phyloP scores from a whole-genome alignment of 2,888 invertebrate genomes.

The Willowsia nigromaculata region DNA sequence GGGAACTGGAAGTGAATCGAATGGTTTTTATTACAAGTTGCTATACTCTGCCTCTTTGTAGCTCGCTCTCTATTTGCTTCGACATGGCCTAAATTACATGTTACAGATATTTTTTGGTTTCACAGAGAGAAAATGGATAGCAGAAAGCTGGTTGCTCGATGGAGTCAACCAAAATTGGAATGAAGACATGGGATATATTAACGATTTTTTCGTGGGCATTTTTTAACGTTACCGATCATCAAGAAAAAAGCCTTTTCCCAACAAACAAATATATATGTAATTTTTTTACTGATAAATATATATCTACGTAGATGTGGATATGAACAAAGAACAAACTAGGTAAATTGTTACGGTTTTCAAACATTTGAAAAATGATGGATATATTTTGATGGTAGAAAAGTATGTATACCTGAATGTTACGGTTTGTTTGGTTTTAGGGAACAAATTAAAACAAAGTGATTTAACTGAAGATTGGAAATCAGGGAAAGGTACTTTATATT shows the following conservation, averaged over 20 bases:
- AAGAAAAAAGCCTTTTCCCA: not conserved
- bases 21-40: not conserved
- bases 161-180: not conserved
- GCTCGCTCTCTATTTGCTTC: not conserved
- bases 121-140: not conserved
- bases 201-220: not conserved
- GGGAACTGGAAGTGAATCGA: not conserved
- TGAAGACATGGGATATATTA: not conserved
- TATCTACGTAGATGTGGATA: no score
- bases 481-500: not conserved
- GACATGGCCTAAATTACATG: conserved; percentile 18
- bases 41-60: not conserved
- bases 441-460: not conserved
- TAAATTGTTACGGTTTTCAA: not conserved
- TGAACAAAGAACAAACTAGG: no score
- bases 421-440: not conserved
- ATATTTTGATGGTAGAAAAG: not conserved
- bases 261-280: not conserved
- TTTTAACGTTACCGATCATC: not conserved
- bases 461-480: not conserved
- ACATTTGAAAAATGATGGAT: not conserved
- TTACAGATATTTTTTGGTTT: not conserved
- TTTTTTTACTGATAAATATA: no score
- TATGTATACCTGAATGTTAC: not conserved
- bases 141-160: not conserved